Conservation (phyloP, 2,797 vertebrate species). For the Cirrhinus molitorella region DNA sequence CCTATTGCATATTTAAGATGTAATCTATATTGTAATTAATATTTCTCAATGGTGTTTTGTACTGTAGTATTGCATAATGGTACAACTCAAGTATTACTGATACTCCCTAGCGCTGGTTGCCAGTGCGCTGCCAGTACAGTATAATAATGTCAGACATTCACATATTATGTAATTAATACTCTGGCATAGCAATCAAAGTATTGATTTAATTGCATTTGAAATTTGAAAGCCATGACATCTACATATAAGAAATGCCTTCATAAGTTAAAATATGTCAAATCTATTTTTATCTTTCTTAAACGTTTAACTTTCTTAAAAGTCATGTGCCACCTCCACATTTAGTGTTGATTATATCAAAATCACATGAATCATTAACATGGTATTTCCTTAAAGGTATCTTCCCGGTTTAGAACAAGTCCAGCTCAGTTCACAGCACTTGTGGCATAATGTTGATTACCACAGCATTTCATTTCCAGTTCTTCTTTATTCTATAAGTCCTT, state of each 20-base stretch:
- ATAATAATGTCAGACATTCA: not conserved
- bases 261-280: too few species aligned
- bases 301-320: too few species aligned
- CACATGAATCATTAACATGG: not conserved
- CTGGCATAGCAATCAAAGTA: too few species aligned
- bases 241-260: not conserved
- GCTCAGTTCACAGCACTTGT: not conserved
- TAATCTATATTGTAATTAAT: not conserved
- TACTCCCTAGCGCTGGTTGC: not conserved
- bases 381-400: not conserved
- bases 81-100: not conserved
- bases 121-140: not conserved
- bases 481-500: not conserved
- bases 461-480: not conserved
- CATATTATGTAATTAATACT: not conserved
- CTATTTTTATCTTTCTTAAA: too few species aligned
- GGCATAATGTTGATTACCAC: not conserved
- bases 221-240: not conserved
- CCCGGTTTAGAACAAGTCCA: not conserved
- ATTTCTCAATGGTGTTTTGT: not conserved
- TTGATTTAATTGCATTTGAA: not conserved
- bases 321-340: not conserved
- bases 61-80: not conserved
- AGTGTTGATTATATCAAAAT: not conserved
- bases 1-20: not conserved